A percentile compares a stretch with the other conserved stretches of the same genome.
These are phyloP conservation scores for Koerneria pararmatus DNA, from an alignment of 2,888 invertebrate species.

Conservation along the genomic window DNA sequence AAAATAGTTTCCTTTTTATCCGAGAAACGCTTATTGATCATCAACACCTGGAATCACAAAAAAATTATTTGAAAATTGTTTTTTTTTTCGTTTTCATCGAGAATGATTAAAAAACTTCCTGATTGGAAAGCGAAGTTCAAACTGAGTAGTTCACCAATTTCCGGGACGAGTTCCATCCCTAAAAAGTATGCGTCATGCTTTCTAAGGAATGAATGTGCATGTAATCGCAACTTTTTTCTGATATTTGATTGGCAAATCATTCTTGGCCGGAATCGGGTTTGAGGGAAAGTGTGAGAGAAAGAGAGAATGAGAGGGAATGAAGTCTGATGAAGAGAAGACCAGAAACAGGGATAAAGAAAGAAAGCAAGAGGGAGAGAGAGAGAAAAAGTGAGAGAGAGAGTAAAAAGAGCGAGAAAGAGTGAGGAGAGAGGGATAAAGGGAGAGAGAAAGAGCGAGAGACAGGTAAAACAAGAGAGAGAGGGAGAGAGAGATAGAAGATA, in stretches of 20 bases:
- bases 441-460: not conserved
- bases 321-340: not conserved
- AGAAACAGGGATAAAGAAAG: slow-evolving; percentile 4
- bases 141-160: too few relatives aligned
- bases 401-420: too few relatives aligned
- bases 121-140: too few relatives aligned
- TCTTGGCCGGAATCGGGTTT: not conserved
- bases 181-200: too few relatives aligned
- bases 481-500: not conserved
- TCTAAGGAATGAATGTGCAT: not conserved
- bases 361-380: not conserved
- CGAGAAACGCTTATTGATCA: too few relatives aligned
- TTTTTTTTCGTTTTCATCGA: too few relatives aligned
- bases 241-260: not conserved
- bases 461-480: not conserved
- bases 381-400: slow-evolving; percentile 1
- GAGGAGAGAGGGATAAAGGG: not conserved
- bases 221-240: too few relatives aligned
- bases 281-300: not conserved
- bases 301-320: not conserved
- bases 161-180: too few relatives aligned
- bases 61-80: too few relatives aligned
- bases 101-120: too few relatives aligned
- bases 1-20: too few relatives aligned
- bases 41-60: too few relatives aligned